Percentiles rank a stretch among this genome's conserved stretches.
Evolutionary conservation across 2,888 invertebrate genomes (phyloP).

Genomic region (Nomada fabriciana): DNA sequence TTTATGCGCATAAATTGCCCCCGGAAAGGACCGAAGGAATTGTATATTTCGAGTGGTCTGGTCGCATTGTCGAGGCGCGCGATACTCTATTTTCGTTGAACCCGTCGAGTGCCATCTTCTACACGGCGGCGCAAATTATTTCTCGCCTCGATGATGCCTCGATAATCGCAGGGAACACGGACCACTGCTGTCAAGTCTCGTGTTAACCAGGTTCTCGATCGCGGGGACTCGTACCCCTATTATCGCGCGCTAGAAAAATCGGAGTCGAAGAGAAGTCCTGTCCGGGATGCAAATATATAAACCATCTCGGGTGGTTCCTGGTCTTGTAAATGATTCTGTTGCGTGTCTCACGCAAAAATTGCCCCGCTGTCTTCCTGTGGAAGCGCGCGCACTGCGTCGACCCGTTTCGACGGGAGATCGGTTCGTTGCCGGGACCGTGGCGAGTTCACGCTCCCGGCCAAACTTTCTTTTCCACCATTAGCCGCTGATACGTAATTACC

Average conservation of each 20-base stretch:
- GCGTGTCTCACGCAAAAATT: conserved; percentile 51
- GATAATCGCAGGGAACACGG: conserved; percentile 19
- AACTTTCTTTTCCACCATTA: conserved; percentile 47
- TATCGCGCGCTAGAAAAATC: neutral
- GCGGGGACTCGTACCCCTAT: conserved; percentile 19
- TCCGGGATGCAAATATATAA: conserved; percentile 30
- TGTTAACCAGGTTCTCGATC: conserved; percentile 13
- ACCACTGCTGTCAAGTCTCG: neutral
- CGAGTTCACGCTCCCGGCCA: conserved; percentile 7
- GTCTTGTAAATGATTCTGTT: conserved; percentile 44
- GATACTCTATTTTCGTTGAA: conserved; percentile 3
- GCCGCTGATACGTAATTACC: conserved; percentile 57
- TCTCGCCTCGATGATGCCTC: conserved; percentile 4
- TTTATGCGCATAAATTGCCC: conserved; percentile 56
- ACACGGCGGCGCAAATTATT: conserved; percentile 12
- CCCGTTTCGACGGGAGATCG: neutral
- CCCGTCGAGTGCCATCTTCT: neutral
- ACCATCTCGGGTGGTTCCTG: conserved; percentile 1
- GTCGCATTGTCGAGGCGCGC: conserved; percentile 10
- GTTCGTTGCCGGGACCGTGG: neutral
- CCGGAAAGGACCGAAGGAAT: conserved; percentile 31
- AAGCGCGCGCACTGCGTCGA: neutral
- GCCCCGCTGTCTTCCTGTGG: conserved; percentile 36
- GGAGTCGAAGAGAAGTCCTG: neutral
- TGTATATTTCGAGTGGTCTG: conserved; percentile 26